Conservation (phyloP, 2,113 vertebrate genomes). For the Pterophyllum scalare region DNA sequence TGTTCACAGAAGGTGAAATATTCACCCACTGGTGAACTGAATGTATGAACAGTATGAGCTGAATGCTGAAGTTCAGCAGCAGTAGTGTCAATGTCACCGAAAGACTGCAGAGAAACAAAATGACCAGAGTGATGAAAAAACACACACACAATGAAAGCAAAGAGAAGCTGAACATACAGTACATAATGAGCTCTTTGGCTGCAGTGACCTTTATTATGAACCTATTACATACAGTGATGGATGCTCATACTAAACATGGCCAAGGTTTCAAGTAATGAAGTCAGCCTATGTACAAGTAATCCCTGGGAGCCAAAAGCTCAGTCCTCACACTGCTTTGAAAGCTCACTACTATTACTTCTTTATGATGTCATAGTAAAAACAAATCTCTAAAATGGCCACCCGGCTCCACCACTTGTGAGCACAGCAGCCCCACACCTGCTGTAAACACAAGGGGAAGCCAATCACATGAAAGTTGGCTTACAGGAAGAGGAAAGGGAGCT, state of each 20-base stretch:
- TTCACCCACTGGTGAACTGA: background rate
- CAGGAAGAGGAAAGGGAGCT: background rate
- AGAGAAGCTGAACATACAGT: background rate
- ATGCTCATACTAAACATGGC: background rate
- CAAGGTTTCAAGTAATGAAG: background rate
- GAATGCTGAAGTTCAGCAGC: background rate
- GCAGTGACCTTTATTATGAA: background rate
- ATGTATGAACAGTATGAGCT: background rate
- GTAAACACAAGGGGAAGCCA: background rate
- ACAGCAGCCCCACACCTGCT: background rate
- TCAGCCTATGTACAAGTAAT: background rate
- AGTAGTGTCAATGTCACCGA: too few relatives aligned
- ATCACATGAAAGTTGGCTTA: background rate
- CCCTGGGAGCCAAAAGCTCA: fast-evolving
- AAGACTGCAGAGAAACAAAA: too few relatives aligned
- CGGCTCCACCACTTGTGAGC: too few relatives aligned
- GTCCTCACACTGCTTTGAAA: background rate
- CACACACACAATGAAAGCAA: too few relatives aligned
- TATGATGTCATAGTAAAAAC: background rate
- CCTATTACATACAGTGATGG: too few relatives aligned
- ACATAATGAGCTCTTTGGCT: background rate
- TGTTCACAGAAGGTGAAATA: background rate
- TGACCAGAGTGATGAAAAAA: background rate
- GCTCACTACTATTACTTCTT: background rate
- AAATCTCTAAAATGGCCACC: background rate